Base-by-base conservation (phyloP, 2,888 invertebrate species). In the Trichopoda pennipes region DNA sequence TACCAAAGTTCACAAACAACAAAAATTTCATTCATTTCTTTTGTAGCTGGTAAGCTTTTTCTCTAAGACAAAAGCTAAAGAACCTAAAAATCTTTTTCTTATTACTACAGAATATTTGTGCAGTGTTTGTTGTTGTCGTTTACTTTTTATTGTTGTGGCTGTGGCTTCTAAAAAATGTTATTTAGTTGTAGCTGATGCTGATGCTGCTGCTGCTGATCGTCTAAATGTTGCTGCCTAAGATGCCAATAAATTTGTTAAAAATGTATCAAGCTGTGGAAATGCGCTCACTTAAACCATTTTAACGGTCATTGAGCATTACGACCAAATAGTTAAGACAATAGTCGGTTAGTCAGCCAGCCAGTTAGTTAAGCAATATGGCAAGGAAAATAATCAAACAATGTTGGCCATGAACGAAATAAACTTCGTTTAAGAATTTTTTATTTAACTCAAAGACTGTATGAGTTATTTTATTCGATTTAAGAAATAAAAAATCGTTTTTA, bases 171-270 rank as follows among this genome's bases (percentile, higher is more conserved):
- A 47, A 70, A 61, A 58, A 75, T 44, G 19, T 51, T 70, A 63
- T 78, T 51, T 49, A 64, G 42, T 64, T 78, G 63, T 58, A 19
- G 72, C 28, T 14, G 72, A n/a, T 61, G 64, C 19, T 38, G n/a
- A n/a, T n/a, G 38, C 12, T 64, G 63, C 68, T 68, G 61, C 14
- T 19, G 38, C 21, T 21, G 10, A 17, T 42, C 56, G 35, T 51
- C 23, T 49, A 9, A 42, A 28, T 73, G 68, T 44, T 49, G 68
- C 78, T 81, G 78, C 69, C 47, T 69, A 32, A 79, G 79, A 82
- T 82, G 75, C 79, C 82, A 82, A 82, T 82, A 80, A 79, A 82
- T 82, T 82, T 79, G 75, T 79, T 75, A 68, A 76, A 82, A 79
- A 68, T 80, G 79, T 72, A 68, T 78, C 79, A 74, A 70, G 79